Evolutionary conservation across 64 coral and sea anemone species (phyloP).

Genomic region (Montipora foliosa): DNA sequence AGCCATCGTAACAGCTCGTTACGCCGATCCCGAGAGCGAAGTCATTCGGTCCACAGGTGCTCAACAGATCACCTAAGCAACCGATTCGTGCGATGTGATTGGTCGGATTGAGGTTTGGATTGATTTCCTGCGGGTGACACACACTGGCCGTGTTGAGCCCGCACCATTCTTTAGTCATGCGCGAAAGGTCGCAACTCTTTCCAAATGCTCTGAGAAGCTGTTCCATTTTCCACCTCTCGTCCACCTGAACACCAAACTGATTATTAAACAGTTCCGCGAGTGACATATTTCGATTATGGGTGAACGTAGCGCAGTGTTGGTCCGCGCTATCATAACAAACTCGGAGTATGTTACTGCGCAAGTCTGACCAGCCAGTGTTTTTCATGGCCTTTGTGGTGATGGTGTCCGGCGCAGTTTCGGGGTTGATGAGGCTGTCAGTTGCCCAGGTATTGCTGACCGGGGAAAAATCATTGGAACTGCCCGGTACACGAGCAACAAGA

Average conservation of each 20-base stretch:
- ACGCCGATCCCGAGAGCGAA: slow-evolving; percentile 87
- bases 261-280: slow-evolving; percentile 95
- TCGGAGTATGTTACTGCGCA: slow-evolving; percentile 71
- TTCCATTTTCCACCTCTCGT: slow-evolving; percentile 82
- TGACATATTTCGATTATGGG: slow-evolving; percentile 84
- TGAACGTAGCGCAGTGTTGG: slow-evolving; percentile 86
- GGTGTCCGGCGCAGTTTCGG: slow-evolving; percentile 74
- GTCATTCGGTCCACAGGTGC: slow-evolving; percentile 91
- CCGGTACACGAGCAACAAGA: slow-evolving; percentile 83
- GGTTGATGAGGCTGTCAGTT: slow-evolving; percentile 74
- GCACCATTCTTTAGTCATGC: slow-evolving; percentile 90
- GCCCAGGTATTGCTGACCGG: slow-evolving; percentile 97
- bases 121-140: slow-evolving; percentile 91
- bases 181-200: slow-evolving; percentile 71
- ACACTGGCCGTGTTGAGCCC: slow-evolving; percentile 91
- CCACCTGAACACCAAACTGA: slow-evolving; percentile 90
- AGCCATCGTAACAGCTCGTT: slow-evolving; percentile 88
- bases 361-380: slow-evolving; percentile 91
- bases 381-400: slow-evolving; percentile 81
- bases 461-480: slow-evolving; percentile 83
- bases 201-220: slow-evolving; percentile 77
- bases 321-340: slow-evolving; percentile 87
- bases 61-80: slow-evolving; percentile 88
- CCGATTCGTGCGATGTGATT: slow-evolving; percentile 95
- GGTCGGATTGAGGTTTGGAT: slow-evolving; percentile 93